Evolutionary conservation across 2,113 vertebrate genomes (phyloP), one percentile per base, ranked within the genome.

Genomic region (Sclerurus mexicanus): DNA sequence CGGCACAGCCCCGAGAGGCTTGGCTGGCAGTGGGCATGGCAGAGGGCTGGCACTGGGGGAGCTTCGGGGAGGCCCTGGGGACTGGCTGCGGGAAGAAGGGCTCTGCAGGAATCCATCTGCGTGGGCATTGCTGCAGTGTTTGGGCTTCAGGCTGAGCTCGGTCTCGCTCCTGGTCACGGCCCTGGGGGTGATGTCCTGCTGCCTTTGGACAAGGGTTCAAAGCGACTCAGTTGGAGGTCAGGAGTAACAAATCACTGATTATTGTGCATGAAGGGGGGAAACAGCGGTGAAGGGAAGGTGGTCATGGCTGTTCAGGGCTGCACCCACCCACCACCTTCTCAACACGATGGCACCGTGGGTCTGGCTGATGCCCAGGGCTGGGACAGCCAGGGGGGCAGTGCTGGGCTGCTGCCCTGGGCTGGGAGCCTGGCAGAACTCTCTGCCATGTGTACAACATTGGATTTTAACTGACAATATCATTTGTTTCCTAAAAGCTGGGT

Each of bases 291-390:
- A 15, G 53, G 56, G 66, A 8, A 15, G 55, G n/a, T 1, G 8
- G 1, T 3, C 3, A 0, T 0, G 5, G 21, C 44, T 27, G 24
- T 6, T 18, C 2, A 0, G 69, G 56, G 46, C 68, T n/a, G 71
- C 2, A 2, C 6, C 6, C 71, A 2, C 21, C 37, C 24, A 5
- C 1, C 6, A 4, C 6, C 37, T 3, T 21, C 28, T 8, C 3
- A 2, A 2, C 2, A 0, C 7, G 12, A 24, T 0, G 5, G 4
- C 9, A 16, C 69, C 25, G 6, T 1, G 3, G 67, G 33, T 25
- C 4, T 0, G 55, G 39, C 22, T 28, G 68, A 1, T 42, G 49
- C 28, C 14, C 19, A 3, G 24, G 2, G 7, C 52, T 46, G 79
- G 18, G 53, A 24, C 1, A 10, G 40, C 16, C 9, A 19, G 8